phyloP scores from a whole-genome alignment of 2,888 invertebrate genomes.

The Drosophila subsilvestris region DNA sequence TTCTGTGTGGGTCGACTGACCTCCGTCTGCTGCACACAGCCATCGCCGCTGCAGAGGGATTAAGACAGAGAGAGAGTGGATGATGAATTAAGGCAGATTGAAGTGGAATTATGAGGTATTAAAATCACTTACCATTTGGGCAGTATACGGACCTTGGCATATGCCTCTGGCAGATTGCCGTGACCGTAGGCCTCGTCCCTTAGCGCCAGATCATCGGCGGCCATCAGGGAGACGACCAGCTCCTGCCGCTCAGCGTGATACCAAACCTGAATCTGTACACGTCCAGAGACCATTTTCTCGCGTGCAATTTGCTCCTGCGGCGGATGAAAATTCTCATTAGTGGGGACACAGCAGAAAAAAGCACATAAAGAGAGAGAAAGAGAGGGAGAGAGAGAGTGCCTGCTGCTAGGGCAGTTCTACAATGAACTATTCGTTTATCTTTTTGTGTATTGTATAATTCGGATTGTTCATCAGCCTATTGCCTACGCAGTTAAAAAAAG shows the following conservation, averaged over 20 bases:
- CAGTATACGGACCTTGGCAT: slow-evolving; percentile 91
- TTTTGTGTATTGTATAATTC: neutral
- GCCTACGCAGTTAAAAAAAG: slow-evolving; percentile 27
- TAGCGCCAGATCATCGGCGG: slow-evolving; percentile 92
- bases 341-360: neutral
- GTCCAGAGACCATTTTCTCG: slow-evolving; percentile 90
- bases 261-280: slow-evolving; percentile 95
- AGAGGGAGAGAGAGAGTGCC: slow-evolving; percentile 1
- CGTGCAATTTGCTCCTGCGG: slow-evolving; percentile 89
- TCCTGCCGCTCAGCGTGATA: slow-evolving; percentile 93
- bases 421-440: slow-evolving; percentile 5
- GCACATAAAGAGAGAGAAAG: neutral
- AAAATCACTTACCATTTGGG: slow-evolving; percentile 90
- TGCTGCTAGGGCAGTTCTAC: slow-evolving; percentile 16
- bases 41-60: slow-evolving; percentile 87
- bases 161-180: slow-evolving; percentile 92
- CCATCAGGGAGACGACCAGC: slow-evolving; percentile 92
- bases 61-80: neutral
- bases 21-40: slow-evolving; percentile 91
- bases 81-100: neutral
- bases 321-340: slow-evolving; percentile 40
- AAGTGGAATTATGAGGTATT: neutral
- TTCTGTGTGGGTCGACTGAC: slow-evolving; percentile 94
- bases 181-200: slow-evolving; percentile 91
- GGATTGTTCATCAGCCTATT: slow-evolving; percentile 30